Evolutionary conservation across 92 coral and sea anemone genomes (phyloP).

Genomic region (Galaxea fascicularis): DNA sequence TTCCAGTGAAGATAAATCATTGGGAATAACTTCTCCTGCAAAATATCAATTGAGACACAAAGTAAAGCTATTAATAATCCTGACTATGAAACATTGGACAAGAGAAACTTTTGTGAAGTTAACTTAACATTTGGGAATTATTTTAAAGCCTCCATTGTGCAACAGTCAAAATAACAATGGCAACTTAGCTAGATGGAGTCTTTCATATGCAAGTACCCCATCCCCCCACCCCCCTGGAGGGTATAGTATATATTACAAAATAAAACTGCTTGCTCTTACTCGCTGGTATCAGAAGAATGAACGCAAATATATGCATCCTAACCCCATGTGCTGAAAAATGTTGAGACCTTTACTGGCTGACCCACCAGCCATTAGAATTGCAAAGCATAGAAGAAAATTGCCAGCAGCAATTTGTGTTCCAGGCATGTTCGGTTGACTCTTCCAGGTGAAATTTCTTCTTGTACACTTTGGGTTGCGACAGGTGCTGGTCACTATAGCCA

Average conservation of each 20-base stretch:
- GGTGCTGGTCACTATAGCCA: slow-evolving; percentile 24
- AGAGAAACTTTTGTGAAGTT: not conserved
- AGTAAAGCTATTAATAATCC: not conserved
- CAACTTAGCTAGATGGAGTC: too few species aligned
- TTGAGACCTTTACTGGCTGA: slow-evolving; percentile 49
- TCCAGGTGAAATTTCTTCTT: slow-evolving; percentile 41
- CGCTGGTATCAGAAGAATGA: slow-evolving; percentile 43
- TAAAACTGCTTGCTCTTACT: slow-evolving; percentile 40
- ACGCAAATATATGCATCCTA: slow-evolving; percentile 25
- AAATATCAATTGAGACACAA: not conserved
- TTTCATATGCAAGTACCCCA: too few species aligned
- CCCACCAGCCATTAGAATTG: slow-evolving; percentile 55
- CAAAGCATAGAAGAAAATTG: slow-evolving; percentile 49
- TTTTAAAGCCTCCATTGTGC: too few species aligned
- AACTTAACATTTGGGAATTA: too few species aligned
- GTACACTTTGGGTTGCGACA: slow-evolving; percentile 46
- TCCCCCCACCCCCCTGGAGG: too few species aligned
- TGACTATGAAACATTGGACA: not conserved
- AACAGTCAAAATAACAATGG: too few species aligned
- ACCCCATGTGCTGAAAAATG: slow-evolving; percentile 41
- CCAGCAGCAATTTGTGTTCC: slow-evolving; percentile 55
- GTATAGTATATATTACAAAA: too few species aligned
- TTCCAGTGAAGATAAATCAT: slow-evolving; percentile 14
- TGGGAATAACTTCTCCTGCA: slow-evolving; percentile 18
- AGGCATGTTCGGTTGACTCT: slow-evolving; percentile 55